Evolutionary conservation across 1,140 invertebrate species (phyloP).

Genomic region (Oscheius sp.): DNA sequence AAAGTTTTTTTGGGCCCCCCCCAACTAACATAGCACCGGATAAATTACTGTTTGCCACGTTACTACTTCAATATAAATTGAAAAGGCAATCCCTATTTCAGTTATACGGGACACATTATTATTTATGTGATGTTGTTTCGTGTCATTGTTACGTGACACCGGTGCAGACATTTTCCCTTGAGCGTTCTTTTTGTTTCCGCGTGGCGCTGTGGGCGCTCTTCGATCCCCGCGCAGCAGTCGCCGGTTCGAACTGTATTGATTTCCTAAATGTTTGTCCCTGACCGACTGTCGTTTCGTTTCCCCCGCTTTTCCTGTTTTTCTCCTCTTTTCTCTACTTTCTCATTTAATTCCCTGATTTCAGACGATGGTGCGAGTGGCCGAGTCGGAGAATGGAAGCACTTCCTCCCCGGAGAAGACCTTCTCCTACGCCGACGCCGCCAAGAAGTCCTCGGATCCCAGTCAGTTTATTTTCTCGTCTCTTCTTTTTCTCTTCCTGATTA

Average conservation of each 20-base stretch:
- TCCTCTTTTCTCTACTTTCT: background rate
- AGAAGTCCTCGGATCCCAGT: slow-evolving; percentile 11
- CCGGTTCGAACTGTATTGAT: background rate
- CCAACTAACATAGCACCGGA: too few relatives aligned
- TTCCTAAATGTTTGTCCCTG: slow-evolving; percentile 3
- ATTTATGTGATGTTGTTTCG: background rate
- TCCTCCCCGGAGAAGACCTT: background rate
- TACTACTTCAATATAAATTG: too few relatives aligned
- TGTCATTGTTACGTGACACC: background rate
- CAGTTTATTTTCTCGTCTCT: background rate
- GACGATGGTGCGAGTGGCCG: background rate
- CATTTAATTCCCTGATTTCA: background rate
- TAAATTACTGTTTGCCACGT: too few relatives aligned
- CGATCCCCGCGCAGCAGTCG: too few relatives aligned
- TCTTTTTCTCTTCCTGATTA: background rate
- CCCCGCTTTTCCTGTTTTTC: background rate
- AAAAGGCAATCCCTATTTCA: too few relatives aligned
- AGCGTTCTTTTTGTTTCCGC: background rate
- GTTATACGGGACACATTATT: too few relatives aligned
- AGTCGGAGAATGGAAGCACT: background rate
- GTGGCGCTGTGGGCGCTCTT: background rate
- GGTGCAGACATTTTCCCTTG: background rate
- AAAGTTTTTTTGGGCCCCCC: too few relatives aligned
- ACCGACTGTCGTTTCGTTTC: too few relatives aligned
- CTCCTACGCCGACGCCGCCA: slow-evolving; percentile 9